Evolutionary conservation across 1,140 invertebrate genomes (phyloP), one percentile per base, ranked within the genome.

Genomic region (Drosophila triauraria): DNA sequence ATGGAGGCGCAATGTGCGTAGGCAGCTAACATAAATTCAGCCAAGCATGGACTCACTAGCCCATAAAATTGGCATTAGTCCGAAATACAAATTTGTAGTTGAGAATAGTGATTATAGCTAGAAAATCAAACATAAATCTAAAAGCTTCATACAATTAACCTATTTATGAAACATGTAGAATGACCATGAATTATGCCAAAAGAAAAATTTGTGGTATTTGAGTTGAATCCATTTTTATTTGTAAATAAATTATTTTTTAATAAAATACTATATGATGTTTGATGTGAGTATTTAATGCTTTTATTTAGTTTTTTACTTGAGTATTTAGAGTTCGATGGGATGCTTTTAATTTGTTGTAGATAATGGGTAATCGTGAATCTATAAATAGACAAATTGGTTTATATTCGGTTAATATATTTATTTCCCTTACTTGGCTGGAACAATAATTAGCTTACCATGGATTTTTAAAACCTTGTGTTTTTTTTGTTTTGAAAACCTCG

Each of bases 1-100:
- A 54, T 51, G 48, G 44, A 54, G 65, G 40, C 60, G 59, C 65
- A 35, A 57, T 48, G 68, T 70, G 67, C 60, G 67, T 79, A 79
- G 75, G 67, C 77, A 50, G 75, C 42, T 43, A 78, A 64, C 51
- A 53, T 68, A 32, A 54, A 67, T 42, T 59, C 43, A 68, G 5
- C 63, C 47, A 40, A 46, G 47, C 74, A 20, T 40, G 27, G 27
- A 38, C 25, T 40, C 35, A 42, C 32, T 42, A 27, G 65, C 64
- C 25, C 32, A 47, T 42, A 44, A 35, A 46, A 68, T 50, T 54
- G 13, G 44, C 40, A 56, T 56, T 56, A 56, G 27, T 35, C 44
- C 27, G 40, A 10, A 3, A 32, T 40, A 10, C 13, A 56, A 56
- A 56, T 56, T 25, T n/a, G 13, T 25, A 40, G 13, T 10, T n/a